Conservation (phyloP, 2,888 invertebrate genomes). For the Morpho achilles region DNA sequence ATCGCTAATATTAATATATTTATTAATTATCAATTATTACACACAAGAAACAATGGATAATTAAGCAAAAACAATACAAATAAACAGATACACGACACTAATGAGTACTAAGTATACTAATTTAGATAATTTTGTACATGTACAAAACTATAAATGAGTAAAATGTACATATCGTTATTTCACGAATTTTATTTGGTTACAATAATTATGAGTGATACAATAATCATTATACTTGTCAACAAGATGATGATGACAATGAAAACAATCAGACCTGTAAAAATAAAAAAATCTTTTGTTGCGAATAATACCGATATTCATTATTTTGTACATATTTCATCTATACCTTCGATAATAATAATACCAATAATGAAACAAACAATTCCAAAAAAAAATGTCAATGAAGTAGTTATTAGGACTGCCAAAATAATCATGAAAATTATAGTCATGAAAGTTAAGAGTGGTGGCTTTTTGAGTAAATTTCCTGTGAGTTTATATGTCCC, state of each 20-base stretch:
- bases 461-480: constrained; percentile 35
- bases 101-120: background rate
- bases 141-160: constrained; percentile 13
- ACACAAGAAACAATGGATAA: too few relatives aligned
- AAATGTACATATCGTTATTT: background rate
- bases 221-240: background rate
- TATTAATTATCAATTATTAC: too few relatives aligned
- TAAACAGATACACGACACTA: too few relatives aligned
- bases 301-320: background rate
- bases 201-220: constrained; percentile 10
- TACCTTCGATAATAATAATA: constrained; percentile 50
- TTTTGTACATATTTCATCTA: background rate
- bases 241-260: constrained; percentile 2
- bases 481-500: constrained; percentile 10
- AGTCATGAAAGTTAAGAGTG: constrained; percentile 38
- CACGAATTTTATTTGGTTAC: constrained; percentile 1
- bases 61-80: too few relatives aligned
- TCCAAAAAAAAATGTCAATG: constrained; percentile 20
- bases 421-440: constrained; percentile 24
- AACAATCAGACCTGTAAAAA: constrained; percentile 17
- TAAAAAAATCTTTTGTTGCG: constrained; percentile 1
- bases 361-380: constrained; percentile 34
- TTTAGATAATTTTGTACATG: constrained; percentile 10
- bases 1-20: too few relatives aligned
- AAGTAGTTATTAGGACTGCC: constrained; percentile 18